phyloP scores from a whole-genome alignment of 2,113 vertebrate genomes.

The Grammomys surdaster region DNA sequence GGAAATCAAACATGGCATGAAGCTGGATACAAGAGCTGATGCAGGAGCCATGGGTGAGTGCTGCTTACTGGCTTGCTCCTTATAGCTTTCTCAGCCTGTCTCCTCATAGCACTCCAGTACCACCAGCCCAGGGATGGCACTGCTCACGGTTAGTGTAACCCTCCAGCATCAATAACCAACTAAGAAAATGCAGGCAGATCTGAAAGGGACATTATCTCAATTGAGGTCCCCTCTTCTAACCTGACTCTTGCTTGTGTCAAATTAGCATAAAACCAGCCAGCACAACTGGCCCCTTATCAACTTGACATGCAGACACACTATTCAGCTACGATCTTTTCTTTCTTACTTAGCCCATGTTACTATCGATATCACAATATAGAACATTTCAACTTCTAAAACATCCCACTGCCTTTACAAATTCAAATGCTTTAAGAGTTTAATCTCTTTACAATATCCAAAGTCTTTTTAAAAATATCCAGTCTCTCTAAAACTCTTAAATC shows the following conservation, averaged over 20 bases:
- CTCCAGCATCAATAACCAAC: background rate
- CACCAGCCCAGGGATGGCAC: background rate
- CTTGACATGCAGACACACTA: background rate
- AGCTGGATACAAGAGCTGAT: background rate
- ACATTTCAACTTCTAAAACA: background rate
- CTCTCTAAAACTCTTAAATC: background rate
- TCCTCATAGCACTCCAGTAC: background rate
- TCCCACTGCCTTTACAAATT: background rate
- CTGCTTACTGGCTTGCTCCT: background rate
- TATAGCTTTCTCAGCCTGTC: background rate
- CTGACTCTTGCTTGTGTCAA: background rate
- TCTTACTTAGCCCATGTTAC: background rate
- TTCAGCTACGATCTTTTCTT: background rate
- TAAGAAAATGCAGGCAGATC: background rate
- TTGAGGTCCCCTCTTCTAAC: background rate
- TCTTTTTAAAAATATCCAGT: background rate
- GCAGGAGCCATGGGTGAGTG: no score
- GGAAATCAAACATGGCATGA: background rate
- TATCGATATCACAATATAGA: background rate
- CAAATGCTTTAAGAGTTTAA: background rate
- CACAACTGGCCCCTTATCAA: background rate
- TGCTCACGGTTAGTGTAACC: background rate
- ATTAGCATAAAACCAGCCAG: background rate
- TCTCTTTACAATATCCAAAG: background rate
- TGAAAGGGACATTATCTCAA: background rate